These are phyloP conservation scores for Petrocephalus sullivani DNA, from an alignment of 2,797 vertebrate genomes.

Conservation along the genomic window DNA sequence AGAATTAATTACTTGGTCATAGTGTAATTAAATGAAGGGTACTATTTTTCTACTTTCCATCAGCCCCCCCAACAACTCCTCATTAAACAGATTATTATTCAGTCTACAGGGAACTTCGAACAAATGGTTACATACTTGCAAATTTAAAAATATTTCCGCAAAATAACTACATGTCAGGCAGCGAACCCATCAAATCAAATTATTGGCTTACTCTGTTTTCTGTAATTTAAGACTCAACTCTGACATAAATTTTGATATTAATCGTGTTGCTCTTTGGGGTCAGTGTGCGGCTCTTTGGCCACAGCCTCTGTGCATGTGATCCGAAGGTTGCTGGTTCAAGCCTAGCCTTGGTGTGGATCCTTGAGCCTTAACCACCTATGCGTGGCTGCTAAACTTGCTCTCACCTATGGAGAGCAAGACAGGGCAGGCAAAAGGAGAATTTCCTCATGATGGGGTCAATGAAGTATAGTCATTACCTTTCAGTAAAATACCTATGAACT, in stretches of 20 bases:
- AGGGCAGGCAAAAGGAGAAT: too few relatives aligned
- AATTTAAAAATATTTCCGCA: not conserved
- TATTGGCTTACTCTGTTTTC: not conserved
- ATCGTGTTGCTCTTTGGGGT: too few relatives aligned
- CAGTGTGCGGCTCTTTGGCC: too few relatives aligned
- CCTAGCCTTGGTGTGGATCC: too few relatives aligned
- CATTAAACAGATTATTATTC: constrained; percentile 35
- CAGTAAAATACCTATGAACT: not conserved
- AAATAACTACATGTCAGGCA: not conserved
- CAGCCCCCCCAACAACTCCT: constrained; percentile 2
- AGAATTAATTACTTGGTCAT: constrained; percentile 44
- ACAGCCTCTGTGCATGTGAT: too few relatives aligned
- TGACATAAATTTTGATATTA: not conserved
- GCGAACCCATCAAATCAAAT: not conserved
- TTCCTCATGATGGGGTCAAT: too few relatives aligned
- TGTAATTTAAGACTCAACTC: not conserved
- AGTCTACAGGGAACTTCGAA: not conserved
- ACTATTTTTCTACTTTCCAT: not conserved
- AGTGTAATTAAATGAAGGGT: constrained; percentile 43
- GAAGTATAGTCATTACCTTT: too few relatives aligned
- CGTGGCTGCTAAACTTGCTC: too few relatives aligned
- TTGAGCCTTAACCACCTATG: too few relatives aligned
- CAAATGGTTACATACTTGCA: not conserved
- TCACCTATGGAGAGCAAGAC: too few relatives aligned
- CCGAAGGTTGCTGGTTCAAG: too few relatives aligned